Percentiles rank a stretch among this genome's conserved stretches.
These are phyloP conservation scores for Nysson spinosus DNA, from an alignment of 2,888 invertebrate species.

Conservation along the genomic window DNA sequence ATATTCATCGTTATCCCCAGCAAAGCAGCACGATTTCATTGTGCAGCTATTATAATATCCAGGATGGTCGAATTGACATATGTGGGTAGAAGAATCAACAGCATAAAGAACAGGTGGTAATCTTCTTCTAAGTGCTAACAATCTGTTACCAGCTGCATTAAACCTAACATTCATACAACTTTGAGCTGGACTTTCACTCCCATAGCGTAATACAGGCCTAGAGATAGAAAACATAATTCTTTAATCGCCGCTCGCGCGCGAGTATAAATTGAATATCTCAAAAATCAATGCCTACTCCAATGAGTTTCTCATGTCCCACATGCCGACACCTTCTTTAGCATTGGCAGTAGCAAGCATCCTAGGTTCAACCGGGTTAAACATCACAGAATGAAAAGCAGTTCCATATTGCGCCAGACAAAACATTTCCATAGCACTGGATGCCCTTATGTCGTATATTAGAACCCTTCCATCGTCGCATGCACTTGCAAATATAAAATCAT, in stretches of 20 bases:
- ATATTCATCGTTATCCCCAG: conserved; percentile 92
- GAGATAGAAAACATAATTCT: neutral
- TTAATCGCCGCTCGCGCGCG: neutral
- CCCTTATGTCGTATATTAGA: conserved; percentile 90
- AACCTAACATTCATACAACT: conserved; percentile 97
- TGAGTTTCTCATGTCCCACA: conserved; percentile 93
- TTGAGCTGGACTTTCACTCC: conserved; percentile 80
- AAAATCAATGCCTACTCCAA: conserved; percentile 83
- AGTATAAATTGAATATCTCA: neutral
- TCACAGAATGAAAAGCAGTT: conserved; percentile 95
- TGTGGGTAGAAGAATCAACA: conserved; percentile 83
- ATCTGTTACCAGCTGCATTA: conserved; percentile 86
- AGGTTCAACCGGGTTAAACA: conserved; percentile 92
- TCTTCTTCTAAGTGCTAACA: conserved; percentile 91
- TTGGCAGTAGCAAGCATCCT: conserved; percentile 92
- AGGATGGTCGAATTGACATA: conserved; percentile 93
- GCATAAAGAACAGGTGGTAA: conserved; percentile 90
- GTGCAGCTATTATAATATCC: conserved; percentile 98
- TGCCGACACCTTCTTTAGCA: conserved; percentile 90
- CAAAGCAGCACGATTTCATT: conserved; percentile 97
- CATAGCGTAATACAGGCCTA: conserved; percentile 86
- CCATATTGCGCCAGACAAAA: conserved; percentile 84
- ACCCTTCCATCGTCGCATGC: conserved; percentile 96
- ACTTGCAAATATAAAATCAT: conserved; percentile 90
- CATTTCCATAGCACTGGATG: conserved; percentile 79